phyloP scores from a whole-genome alignment of 2,888 invertebrate species.

The Erpobdella octoculata region DNA sequence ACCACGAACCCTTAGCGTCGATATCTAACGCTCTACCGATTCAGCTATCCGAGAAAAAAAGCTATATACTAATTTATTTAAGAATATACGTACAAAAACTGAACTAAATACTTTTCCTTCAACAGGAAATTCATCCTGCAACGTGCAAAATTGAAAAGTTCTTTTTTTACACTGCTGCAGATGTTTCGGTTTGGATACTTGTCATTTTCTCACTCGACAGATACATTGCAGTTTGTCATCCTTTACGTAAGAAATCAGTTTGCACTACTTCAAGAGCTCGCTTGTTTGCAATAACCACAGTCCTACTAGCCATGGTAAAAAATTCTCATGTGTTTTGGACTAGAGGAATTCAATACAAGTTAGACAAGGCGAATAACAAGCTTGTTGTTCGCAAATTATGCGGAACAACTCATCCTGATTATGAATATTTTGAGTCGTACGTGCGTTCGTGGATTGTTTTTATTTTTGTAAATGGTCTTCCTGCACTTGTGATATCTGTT shows the following conservation, averaged over 20 bases:
- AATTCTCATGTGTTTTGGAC: conserved; percentile 46
- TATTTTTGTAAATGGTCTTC: conserved; percentile 33
- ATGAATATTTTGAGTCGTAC: conserved; percentile 34
- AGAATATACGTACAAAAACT: conserved; percentile 20
- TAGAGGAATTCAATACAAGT: conserved; percentile 36
- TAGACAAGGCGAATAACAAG: conserved; percentile 29
- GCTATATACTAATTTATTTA: no score
- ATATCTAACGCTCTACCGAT: no score
- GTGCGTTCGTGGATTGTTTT: conserved; percentile 39
- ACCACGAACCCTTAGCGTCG: no score
- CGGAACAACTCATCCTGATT: conserved; percentile 18
- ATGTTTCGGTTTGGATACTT: conserved; percentile 45
- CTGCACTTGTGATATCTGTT: conserved; percentile 37
- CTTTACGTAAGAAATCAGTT: conserved; percentile 39
- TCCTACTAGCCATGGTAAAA: conserved; percentile 36
- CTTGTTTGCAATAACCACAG: conserved; percentile 35
- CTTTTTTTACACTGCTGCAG: conserved; percentile 38
- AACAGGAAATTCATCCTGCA: conserved; percentile 30
- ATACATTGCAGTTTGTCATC: conserved; percentile 43
- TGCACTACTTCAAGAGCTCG: conserved; percentile 41
- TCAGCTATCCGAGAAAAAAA: no score
- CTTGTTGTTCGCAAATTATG: background rate
- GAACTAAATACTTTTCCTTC: no score
- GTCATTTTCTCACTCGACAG: conserved; percentile 46
- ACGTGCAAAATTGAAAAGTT: conserved; percentile 38